A percentile compares a stretch with the other conserved stretches of the same genome.
These are phyloP conservation scores for Dryobotodes eremita DNA, from an alignment of 2,888 invertebrate genomes.

Conservation along the genomic window DNA sequence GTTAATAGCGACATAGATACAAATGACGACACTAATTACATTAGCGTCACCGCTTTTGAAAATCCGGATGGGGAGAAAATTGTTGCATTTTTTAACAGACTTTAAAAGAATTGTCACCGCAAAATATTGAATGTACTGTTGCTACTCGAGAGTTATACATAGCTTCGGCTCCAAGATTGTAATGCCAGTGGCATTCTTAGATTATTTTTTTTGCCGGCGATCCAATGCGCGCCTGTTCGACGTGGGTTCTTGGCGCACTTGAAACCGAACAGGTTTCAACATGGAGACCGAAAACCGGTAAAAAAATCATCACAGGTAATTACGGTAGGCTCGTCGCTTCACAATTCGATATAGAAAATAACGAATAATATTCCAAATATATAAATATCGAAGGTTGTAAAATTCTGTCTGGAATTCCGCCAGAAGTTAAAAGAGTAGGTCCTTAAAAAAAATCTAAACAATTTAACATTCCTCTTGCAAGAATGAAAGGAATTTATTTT, in stretches of 20 bases:
- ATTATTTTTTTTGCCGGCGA: conserved; percentile 82
- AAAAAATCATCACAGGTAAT: conserved; percentile 88
- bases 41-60: conserved; percentile 71
- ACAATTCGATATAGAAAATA: conserved; percentile 74
- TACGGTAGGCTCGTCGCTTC: conserved; percentile 84
- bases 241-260: conserved; percentile 85
- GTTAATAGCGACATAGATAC: conserved; percentile 79
- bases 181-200: conserved; percentile 81
- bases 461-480: conserved; percentile 59
- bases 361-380: conserved; percentile 40
- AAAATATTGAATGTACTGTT: conserved; percentile 70
- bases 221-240: conserved; percentile 81
- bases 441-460: conserved; percentile 38
- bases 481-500: conserved; percentile 70
- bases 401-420: conserved; percentile 12
- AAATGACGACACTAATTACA: conserved; percentile 77
- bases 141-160: conserved; percentile 69
- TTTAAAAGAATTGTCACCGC: conserved; percentile 27
- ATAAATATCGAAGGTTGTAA: conserved; percentile 22
- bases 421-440: conserved; percentile 43
- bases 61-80: conserved; percentile 61
- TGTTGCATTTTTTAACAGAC: conserved; percentile 15
- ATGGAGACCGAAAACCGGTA: conserved; percentile 86
- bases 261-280: conserved; percentile 87
- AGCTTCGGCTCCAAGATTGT: conserved; percentile 73